Evolutionary conservation across 2,797 vertebrate species (phyloP), one percentile per base, ranked within the genome.

Genomic region (Gila robusta): DNA sequence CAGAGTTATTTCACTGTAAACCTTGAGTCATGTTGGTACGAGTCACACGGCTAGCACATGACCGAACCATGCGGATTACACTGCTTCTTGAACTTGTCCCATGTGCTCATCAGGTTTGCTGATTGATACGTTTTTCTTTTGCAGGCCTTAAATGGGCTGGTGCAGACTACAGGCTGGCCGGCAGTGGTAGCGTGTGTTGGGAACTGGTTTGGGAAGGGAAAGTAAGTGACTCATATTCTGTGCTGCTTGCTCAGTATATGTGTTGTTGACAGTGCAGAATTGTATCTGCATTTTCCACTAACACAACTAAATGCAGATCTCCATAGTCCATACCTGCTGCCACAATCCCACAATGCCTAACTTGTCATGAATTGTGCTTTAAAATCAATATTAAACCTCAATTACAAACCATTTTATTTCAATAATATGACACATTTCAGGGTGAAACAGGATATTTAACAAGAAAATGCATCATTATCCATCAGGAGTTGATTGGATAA

Each of bases 151-250:
- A 99, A 99, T 0, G 98, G 98, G 6, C 91, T 99, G 62, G 96
- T 95, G 67, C 98, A 99, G 96, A 99, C 98, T 0, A 99, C 98
- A 0, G 98, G 98, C 6, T 99, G 98, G 98, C 98, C 98, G 0
- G 93, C 98, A 0, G 98, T 99, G 0, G 98, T 99, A 87, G 94
- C 97, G 0, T 99, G 98, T 0, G 94, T 99, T 0, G 98, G 98
- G 35, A 99, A 99, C 96, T 99, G 98, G 98, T 99, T 99, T 4
- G 98, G 98, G 90, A 99, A 99, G 92, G 98, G 98, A 93, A 99
- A 97, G 98, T 99, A 91, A 98, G 98, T 96, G 92, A 66, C 28
- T 47, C 26, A 11, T 35, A 17, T 72, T 59, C 1, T 1, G 1
- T 35, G 16, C 37, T 72, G 35, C 39, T 64, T 66, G 56, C 69